Conservation (phyloP, 1,140 invertebrate species). For the Drosophila eugracilis region DNA sequence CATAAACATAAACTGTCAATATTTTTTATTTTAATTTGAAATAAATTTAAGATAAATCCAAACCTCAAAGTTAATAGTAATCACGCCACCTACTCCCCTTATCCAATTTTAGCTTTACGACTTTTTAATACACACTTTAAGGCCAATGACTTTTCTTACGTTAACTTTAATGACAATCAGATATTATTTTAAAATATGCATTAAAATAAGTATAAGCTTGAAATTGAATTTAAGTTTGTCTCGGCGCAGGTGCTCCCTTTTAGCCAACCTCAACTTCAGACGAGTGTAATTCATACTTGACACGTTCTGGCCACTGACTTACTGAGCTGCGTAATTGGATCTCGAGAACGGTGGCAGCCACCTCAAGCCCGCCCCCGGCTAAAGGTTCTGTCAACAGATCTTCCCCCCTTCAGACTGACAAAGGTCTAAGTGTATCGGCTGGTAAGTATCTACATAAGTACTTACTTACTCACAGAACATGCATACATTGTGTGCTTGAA, state of each 20-base stretch:
- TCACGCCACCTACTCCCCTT: background rate
- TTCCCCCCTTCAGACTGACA: constrained; percentile 14
- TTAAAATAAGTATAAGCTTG: too few species aligned
- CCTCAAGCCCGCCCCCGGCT: constrained; percentile 13
- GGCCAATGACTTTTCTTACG: background rate
- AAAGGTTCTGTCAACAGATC: constrained; percentile 40
- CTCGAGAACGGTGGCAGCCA: constrained; percentile 19
- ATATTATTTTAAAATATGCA: background rate
- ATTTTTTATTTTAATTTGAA: background rate
- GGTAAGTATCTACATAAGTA: too few species aligned
- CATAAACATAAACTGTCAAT: too few species aligned
- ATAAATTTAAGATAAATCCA: too few species aligned
- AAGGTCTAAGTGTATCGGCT: constrained; percentile 38
- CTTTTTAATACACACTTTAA: background rate
- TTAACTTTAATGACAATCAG: background rate
- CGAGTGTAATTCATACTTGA: constrained; percentile 34
- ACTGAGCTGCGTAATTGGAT: constrained; percentile 28
- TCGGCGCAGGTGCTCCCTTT: background rate
- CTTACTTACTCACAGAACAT: constrained; percentile 10
- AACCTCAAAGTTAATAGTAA: background rate
- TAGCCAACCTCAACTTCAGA: constrained; percentile 3
- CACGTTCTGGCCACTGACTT: constrained; percentile 45
- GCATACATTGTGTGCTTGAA: constrained; percentile 11
- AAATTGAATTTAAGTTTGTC: background rate
- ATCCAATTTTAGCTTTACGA: background rate